These are phyloP conservation scores for Megaceryle maxima DNA, from an alignment of 2,113 vertebrate species.

Conservation along the genomic window DNA sequence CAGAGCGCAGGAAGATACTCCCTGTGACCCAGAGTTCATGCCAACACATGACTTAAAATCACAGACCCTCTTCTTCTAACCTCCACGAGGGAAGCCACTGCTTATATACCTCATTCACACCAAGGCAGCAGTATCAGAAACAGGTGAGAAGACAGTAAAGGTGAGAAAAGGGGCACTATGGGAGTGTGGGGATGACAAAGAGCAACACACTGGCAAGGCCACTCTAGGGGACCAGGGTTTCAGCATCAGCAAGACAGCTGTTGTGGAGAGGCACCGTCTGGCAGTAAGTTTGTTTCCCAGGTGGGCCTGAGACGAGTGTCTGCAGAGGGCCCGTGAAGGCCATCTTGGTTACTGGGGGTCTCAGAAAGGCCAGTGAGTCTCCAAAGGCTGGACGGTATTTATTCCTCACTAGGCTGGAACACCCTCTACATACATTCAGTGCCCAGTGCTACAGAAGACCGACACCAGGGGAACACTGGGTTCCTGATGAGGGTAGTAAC, in stretches of 20 bases:
- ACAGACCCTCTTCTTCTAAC: not conserved
- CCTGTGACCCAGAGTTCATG: not conserved
- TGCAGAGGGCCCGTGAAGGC: not conserved
- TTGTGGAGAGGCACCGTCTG: not conserved
- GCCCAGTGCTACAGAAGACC: not conserved
- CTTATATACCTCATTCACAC: not conserved
- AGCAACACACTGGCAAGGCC: not conserved
- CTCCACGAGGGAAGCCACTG: not conserved
- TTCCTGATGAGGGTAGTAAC: not conserved
- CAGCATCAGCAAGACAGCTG: not conserved
- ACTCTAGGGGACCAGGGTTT: not conserved
- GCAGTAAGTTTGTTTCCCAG: not conserved
- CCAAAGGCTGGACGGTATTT: not conserved
- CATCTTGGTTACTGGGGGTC: not conserved
- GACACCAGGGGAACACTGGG: not conserved
- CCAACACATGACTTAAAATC: not conserved
- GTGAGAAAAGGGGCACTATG: not conserved
- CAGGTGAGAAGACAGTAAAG: not conserved
- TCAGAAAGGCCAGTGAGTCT: not conserved
- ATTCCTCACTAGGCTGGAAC: not conserved
- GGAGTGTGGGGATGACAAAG: not conserved
- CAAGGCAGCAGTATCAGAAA: not conserved
- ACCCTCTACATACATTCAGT: not conserved
- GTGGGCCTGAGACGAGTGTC: not conserved
- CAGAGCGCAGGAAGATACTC: not conserved